Conservation (phyloP, 2,888 invertebrate species). For the Xylota segnis region DNA sequence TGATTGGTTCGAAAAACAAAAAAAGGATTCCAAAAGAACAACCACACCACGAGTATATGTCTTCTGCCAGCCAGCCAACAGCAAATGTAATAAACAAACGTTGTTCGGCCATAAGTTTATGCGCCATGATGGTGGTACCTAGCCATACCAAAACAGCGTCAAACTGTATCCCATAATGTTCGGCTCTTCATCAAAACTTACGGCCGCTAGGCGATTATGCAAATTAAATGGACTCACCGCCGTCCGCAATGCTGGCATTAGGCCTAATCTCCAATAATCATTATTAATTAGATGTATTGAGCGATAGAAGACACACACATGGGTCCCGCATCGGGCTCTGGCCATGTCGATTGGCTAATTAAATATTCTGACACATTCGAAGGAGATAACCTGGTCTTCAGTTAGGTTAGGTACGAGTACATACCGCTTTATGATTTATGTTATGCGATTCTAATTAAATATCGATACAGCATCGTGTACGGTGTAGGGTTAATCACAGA, state of each 20-base stretch:
- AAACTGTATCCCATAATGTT: slow-evolving; percentile 66
- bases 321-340: slow-evolving; percentile 21
- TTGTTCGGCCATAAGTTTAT: slow-evolving; percentile 41
- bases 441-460: slow-evolving; percentile 68
- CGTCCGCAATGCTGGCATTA: slow-evolving; percentile 51
- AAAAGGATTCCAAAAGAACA: slow-evolving; percentile 47
- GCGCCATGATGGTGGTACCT: neutral
- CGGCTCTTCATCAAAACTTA: slow-evolving; percentile 63
- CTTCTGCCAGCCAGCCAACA: slow-evolving; percentile 44
- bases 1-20: slow-evolving; percentile 13
- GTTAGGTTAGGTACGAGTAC: neutral
- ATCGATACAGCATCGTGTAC: slow-evolving; percentile 25
- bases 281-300: slow-evolving; percentile 73
- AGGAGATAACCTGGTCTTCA: slow-evolving; percentile 19
- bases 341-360: slow-evolving; percentile 56
- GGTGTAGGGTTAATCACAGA: slow-evolving; percentile 37
- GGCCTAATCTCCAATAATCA: slow-evolving; percentile 71
- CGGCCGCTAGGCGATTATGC: slow-evolving; percentile 63
- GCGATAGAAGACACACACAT: slow-evolving; percentile 33
- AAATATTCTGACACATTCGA: slow-evolving; percentile 65
- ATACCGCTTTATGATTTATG: slow-evolving; percentile 54
- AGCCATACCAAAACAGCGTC: slow-evolving; percentile 5
- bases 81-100: slow-evolving; percentile 67
- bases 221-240: slow-evolving; percentile 67
- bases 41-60: slow-evolving; percentile 37